phyloP scores from a whole-genome alignment of 2,113 vertebrate species.

The Lates calcarifer region DNA sequence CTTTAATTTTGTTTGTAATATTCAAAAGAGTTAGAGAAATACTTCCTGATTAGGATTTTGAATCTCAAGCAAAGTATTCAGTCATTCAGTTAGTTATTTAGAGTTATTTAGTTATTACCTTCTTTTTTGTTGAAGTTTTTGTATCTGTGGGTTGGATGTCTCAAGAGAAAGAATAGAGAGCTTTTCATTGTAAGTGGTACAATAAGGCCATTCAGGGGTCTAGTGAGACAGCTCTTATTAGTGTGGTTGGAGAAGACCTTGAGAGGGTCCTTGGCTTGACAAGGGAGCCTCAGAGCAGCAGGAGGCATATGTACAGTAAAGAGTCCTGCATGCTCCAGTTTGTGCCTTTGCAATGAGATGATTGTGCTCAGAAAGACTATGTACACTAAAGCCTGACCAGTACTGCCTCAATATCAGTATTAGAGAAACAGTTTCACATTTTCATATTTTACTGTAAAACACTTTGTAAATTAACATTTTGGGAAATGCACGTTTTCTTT shows the following conservation, averaged over 20 bases:
- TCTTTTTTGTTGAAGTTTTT: conserved; percentile 7
- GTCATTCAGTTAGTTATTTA: not conserved
- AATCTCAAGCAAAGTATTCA: not conserved
- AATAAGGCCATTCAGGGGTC: conserved; percentile 26
- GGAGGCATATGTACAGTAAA: conserved; percentile 30
- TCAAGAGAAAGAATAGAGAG: conserved; percentile 41
- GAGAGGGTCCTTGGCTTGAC: conserved; percentile 41
- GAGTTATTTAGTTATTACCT: not conserved
- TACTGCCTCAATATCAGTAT: not conserved
- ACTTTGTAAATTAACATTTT: not conserved
- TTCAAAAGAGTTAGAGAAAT: not conserved
- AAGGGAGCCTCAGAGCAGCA: conserved; percentile 46
- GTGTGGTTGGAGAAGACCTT: conserved; percentile 34
- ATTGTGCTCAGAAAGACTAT: not conserved
- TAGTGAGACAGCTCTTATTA: conserved; percentile 26
- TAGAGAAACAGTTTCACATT: not conserved
- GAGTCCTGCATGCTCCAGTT: conserved; percentile 9
- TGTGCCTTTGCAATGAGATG: conserved; percentile 25
- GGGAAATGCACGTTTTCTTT: not conserved
- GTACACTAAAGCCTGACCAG: not conserved
- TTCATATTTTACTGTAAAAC: not conserved
- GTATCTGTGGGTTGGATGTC: conserved; percentile 14
- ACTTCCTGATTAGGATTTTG: conserved; percentile 9
- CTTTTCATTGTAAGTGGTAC: conserved; percentile 38
- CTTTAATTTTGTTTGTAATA: conserved; percentile 1